A percentile compares a stretch with the other conserved stretches of the same genome.
Conservation (phyloP, 1,140 invertebrate genomes). For the Lucilia sericata region DNA sequence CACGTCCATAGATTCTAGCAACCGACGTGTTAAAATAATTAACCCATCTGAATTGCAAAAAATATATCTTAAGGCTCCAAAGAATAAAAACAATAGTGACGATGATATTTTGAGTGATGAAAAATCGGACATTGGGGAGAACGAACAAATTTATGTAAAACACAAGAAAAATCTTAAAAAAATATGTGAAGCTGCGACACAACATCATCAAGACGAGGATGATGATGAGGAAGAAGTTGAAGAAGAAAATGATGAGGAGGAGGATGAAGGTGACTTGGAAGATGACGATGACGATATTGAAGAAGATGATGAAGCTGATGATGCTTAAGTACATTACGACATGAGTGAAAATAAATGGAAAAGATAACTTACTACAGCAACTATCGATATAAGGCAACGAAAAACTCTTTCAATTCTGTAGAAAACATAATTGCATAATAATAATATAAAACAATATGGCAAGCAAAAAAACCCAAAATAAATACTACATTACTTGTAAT, state of each 20-base stretch:
- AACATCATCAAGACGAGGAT: slow-evolving; percentile 46
- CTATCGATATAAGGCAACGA: background rate
- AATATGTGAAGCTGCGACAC: slow-evolving; percentile 39
- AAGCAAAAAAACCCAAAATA: background rate
- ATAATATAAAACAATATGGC: background rate
- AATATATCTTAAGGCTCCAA: slow-evolving; percentile 50
- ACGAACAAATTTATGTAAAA: slow-evolving; percentile 20
- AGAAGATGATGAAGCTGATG: slow-evolving; percentile 47
- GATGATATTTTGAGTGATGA: slow-evolving; percentile 47
- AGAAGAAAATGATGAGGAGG: slow-evolving; percentile 47
- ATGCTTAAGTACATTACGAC: slow-evolving; percentile 32
- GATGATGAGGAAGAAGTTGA: slow-evolving; percentile 44
- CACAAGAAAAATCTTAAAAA: slow-evolving; percentile 43
- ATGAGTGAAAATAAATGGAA: background rate
- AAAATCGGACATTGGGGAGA: slow-evolving; percentile 25
- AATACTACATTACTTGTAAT: too few species aligned
- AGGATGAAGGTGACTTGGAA: slow-evolving; percentile 30
- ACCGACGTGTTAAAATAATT: slow-evolving; percentile 58
- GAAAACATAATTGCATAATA: background rate
- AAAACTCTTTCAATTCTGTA: background rate
- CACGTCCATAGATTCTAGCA: slow-evolving; percentile 62
- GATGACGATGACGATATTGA: slow-evolving; percentile 45
- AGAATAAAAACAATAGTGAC: slow-evolving; percentile 46
- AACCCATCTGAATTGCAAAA: slow-evolving; percentile 55
- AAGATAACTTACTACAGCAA: background rate